Evolutionary conservation across 23 tunicate species (phyloP), one percentile per base, ranked within the genome.

Genomic region (Oikopleura dioica): DNA sequence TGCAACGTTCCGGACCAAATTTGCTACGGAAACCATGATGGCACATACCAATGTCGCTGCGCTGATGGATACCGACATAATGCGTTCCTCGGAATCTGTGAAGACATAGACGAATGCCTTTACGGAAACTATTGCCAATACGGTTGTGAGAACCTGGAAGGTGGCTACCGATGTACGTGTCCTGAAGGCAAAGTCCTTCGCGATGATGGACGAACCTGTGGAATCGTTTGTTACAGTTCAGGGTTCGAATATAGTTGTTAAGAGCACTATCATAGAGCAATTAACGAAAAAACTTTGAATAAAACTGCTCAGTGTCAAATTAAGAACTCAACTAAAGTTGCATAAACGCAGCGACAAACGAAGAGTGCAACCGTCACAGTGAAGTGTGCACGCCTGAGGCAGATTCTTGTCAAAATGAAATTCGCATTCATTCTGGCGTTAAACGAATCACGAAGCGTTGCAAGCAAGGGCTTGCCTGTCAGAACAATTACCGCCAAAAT

Each of bases 381-480:
- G 55, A 44, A 16, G 55, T 44, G 36, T 94, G 99, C 76, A 78
- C 86, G n/a, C 50, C 59, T 32, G 95, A 86, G 51, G 84, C 89
- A 12, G 83, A 86, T 76, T 79, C 99, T 9, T 94, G 99, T 37
- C 95, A 94, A 79, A 94, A 94, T 83, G 88, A 94, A 81, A 85
- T 94, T 72, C 95, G 99, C 5, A 58, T 86, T 69, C 84, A 86
- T 85, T 78, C 68, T 36, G 95, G 88, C n/a, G 35, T 38, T 1
- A 86, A 86, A 68, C 68, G 2, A 1, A 94, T 94, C 80, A 83
- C 81, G 83, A 94, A 94, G 79, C 69, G 87, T 51, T 94, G 99
- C 95, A 94, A 94, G 79, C 99, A 94, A 81, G 72, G 76, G 30
- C 82, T 80, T 51, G 85, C 99, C 16, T 94, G 99, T 80, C 80